Evolutionary conservation across 2,113 vertebrate genomes (phyloP).

Genomic region (Damaliscus lunatus): DNA sequence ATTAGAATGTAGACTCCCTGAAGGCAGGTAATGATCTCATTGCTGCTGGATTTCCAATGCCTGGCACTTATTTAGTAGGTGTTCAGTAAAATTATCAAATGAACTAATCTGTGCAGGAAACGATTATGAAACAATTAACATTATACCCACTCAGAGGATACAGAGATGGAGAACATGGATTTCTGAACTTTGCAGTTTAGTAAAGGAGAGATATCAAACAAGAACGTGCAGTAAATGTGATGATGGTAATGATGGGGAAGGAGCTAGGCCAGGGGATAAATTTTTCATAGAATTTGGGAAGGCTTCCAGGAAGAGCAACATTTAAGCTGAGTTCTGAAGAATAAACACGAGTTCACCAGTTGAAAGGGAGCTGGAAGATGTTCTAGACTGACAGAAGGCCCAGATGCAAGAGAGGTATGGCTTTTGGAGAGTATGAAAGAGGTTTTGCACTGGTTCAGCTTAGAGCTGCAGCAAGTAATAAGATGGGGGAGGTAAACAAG

Average conservation of each 20-base stretch:
- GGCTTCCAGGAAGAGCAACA: background rate
- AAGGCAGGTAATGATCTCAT: background rate
- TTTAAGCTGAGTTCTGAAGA: background rate
- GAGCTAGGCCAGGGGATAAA: background rate
- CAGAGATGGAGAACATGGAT: background rate
- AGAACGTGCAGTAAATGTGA: background rate
- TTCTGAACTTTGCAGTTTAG: background rate
- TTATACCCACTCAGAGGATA: background rate
- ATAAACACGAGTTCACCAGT: background rate
- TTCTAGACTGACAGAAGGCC: background rate
- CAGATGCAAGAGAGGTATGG: background rate
- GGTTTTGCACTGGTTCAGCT: background rate
- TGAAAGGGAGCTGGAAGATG: background rate
- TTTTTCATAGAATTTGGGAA: background rate
- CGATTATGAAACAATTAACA: background rate
- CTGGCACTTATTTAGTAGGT: background rate
- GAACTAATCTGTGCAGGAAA: background rate
- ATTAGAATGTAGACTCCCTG: background rate
- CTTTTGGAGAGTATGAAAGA: background rate
- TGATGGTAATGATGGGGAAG: background rate
- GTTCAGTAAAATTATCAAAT: background rate
- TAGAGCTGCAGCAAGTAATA: background rate
- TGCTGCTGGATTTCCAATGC: background rate
- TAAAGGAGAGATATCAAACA: background rate
- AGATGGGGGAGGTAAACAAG: background rate